phyloP scores from a whole-genome alignment of 2,797 vertebrate genomes.

The Channa striata region DNA sequence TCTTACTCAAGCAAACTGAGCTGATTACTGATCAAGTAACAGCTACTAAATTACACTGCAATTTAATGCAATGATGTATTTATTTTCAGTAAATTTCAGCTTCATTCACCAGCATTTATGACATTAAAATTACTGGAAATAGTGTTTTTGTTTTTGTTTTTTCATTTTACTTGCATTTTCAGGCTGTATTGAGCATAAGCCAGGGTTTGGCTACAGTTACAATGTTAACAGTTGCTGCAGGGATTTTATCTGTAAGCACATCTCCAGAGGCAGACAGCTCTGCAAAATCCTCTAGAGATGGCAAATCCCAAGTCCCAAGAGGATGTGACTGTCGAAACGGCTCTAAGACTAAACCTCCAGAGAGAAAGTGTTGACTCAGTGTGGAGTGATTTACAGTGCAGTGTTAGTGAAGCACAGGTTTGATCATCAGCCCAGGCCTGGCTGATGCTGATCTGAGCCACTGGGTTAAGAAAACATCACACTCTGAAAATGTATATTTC shows the following conservation, averaged over 20 bases:
- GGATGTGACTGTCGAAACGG: neutral
- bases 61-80: neutral
- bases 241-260: conserved; percentile 18
- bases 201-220: neutral
- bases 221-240: neutral
- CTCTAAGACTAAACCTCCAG: conserved; percentile 6
- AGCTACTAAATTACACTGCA: conserved; percentile 2
- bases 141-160: neutral
- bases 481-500: neutral
- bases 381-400: conserved; percentile 34
- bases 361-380: conserved; percentile 45
- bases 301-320: conserved; percentile 7
- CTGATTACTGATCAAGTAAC: conserved; percentile 32
- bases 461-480: conserved; percentile 9
- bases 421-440: conserved; percentile 12
- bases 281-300: conserved; percentile 3
- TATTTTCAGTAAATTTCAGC: neutral
- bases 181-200: neutral
- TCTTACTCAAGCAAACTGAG: conserved; percentile 30
- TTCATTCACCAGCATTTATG: neutral
- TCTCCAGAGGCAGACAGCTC: conserved; percentile 19
- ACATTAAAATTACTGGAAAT: neutral
- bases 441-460: conserved; percentile 11
- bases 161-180: neutral
- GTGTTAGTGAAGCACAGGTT: conserved; percentile 16